Percentiles rank a stretch among this genome's conserved stretches.
Conservation (phyloP, 2,888 invertebrate genomes). For the Trichogramma evanescens region DNA sequence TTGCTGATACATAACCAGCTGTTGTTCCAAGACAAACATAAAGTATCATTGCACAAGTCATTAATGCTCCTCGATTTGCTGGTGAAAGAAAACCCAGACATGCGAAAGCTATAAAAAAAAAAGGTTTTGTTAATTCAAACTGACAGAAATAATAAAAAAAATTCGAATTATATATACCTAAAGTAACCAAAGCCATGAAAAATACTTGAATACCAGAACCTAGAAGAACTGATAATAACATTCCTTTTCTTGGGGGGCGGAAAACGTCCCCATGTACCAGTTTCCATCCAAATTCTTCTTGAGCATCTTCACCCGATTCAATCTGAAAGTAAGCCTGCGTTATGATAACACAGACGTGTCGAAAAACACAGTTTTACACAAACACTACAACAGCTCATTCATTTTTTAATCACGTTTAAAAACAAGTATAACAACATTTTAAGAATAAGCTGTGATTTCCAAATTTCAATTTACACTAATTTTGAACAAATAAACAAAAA, state of each 20-base stretch:
- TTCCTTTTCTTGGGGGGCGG: conserved; percentile 90
- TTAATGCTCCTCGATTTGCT: conserved; percentile 94
- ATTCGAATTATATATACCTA: conserved; percentile 51
- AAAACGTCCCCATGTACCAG: conserved; percentile 97
- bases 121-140: conserved; percentile 4
- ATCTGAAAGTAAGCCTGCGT: conserved; percentile 51
- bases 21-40: conserved; percentile 96
- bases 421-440: too few relatives aligned
- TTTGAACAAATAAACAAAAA: neutral
- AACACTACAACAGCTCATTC: conserved; percentile 21
- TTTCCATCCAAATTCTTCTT: conserved; percentile 98
- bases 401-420: conserved; percentile 20
- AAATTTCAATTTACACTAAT: neutral
- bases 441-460: neutral
- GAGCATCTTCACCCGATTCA: conserved; percentile 80
- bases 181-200: conserved; percentile 90
- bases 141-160: conserved; percentile 4
- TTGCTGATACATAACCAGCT: conserved; percentile 93
- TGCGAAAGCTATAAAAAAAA: conserved; percentile 71
- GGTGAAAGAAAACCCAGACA: conserved; percentile 98
- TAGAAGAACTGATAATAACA: conserved; percentile 91
- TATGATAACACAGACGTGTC: conserved; percentile 40
- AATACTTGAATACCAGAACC: conserved; percentile 95
- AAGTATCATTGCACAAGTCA: conserved; percentile 95
- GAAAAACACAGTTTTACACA: conserved; percentile 23